These are phyloP conservation scores for Drosophila nannoptera DNA, from an alignment of 1,140 invertebrate species.

Conservation along the genomic window DNA sequence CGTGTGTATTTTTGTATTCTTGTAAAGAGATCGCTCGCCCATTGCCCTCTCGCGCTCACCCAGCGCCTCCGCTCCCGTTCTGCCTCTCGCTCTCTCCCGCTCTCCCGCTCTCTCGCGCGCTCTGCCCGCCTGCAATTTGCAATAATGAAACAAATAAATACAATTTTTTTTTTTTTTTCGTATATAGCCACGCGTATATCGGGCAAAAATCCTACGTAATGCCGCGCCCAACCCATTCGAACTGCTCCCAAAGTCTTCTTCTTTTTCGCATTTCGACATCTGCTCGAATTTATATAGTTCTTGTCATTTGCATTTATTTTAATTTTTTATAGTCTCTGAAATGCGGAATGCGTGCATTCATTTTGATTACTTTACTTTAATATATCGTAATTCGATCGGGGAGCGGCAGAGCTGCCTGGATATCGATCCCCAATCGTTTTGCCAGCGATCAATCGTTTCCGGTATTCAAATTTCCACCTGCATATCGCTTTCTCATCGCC, in stretches of 20 bases:
- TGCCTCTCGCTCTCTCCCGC: conserved; percentile 18
- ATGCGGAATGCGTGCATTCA: no score
- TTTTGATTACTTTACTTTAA: no score
- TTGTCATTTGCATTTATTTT: conserved; percentile 40
- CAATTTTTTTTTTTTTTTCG: not conserved
- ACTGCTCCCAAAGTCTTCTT: no score
- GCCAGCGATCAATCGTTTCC: no score
- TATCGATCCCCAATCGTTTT: no score
- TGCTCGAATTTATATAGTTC: conserved; percentile 33
- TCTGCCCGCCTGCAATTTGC: conserved; percentile 62
- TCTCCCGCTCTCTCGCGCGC: conserved; percentile 4
- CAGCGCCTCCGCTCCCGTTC: not conserved
- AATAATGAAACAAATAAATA: conserved; percentile 62
- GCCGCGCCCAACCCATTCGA: not conserved
- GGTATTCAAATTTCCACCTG: no score
- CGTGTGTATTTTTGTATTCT: conserved; percentile 36
- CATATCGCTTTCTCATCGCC: no score
- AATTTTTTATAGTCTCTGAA: not conserved
- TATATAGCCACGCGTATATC: conserved; percentile 37
- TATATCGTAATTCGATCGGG: no score
- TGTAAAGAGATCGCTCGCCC: conserved; percentile 22
- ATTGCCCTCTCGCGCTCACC: conserved; percentile 13
- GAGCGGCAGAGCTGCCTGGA: no score
- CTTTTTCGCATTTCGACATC: conserved; percentile 19
- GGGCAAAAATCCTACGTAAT: conserved; percentile 51